Evolutionary conservation across 1,140 invertebrate species (phyloP), one percentile per base, ranked within the genome.

Genomic region (Helicoverpa zea): DNA sequence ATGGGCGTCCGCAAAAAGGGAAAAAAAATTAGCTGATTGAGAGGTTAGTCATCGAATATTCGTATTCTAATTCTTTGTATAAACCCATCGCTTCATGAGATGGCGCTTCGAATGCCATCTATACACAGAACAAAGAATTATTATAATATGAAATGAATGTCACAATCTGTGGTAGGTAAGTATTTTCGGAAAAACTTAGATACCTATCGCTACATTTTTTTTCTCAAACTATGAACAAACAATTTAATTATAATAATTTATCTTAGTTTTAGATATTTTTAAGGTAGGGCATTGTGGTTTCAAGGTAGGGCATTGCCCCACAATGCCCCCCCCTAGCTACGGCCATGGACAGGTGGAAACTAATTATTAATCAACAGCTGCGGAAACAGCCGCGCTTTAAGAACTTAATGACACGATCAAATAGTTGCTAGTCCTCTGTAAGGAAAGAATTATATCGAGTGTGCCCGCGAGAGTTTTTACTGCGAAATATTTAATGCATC

Each of bases 311-410:
- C 77, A 79, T 79, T 68, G 77, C 54, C 77, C 77, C 77, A 63
- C 54, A 56, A 56, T 14, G 54, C 54, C 14, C 10, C 10, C 11
- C 54, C 23, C 23, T 56, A 56, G 74, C 74, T 76, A 76, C 74
- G 59, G 59, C 74, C 47, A 12, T 49, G 47, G n/a, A n/a, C n/a
- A n/a, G 90, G 90, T 91, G 90, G 81, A 66, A 75, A 72, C 52
- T 86, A 87, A 90, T 90, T 88, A 87, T 88, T 88, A 88, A 86
- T 88, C 83, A 85, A 85, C 90, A 91, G 90, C 86, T 91, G 90
- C 82, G 77, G 81, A 85, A 84, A 81, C 88, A 88, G 84, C 85
- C 84, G 86, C 83, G 66, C 81, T 90, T 82, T 63, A 82, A 87
- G 83, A 73, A 63, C 66, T 80, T 80, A 81, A 88, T 84, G 76